Base-by-base conservation (phyloP, 2,797 vertebrate species). In the Presbytis comata region DNA sequence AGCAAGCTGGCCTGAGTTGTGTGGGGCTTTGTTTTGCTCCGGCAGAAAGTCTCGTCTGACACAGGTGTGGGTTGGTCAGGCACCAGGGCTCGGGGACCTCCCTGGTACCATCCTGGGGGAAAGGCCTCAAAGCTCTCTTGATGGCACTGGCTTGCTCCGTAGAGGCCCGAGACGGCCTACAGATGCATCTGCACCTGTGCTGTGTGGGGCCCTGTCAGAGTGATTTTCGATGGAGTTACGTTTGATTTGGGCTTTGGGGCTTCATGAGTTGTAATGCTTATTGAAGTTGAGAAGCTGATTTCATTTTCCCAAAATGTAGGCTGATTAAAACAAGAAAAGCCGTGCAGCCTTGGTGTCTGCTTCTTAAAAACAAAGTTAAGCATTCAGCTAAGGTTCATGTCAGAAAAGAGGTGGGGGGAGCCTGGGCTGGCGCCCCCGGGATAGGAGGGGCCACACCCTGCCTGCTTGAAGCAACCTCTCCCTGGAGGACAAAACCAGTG, bases 201-300 rank as follows among this genome's bases (percentile, higher is more conserved):
- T 84, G 81, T 8, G 80, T 91, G 94, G 41, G 53, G 46, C 86
- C 41, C 89, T 96, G 86, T 76, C 6, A 12, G 96, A 72, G 64
- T 94, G 55, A 94, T 98, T 88, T 94, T 76, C 85, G 46, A 24
- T 83, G 96, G 97, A 90, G 36, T 95, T 84, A 96, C 89, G 41
- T 96, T 96, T 87, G 96, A 93, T 94, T 95, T 94, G 80, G 95
- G 83, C 92, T 97, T 96, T 1, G 0, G 91, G 96, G 93, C 92
- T 96, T 93, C 50, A 24, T 80, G 83, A 95, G 88, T 57, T 95
- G 1, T 96, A 93, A 57, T 12, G 36, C 97, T 97, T 96, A 55
- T 96, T 98, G 97, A 96, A 94, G 95, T 72, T 57, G 91, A 97
- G 81, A 97, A 92, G 53, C 59, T 81, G 33, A 91, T 98, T 97